Evolutionary conservation across 2,888 invertebrate genomes (phyloP), one percentile per base, ranked within the genome.

Genomic region (Clostera curtula): DNA sequence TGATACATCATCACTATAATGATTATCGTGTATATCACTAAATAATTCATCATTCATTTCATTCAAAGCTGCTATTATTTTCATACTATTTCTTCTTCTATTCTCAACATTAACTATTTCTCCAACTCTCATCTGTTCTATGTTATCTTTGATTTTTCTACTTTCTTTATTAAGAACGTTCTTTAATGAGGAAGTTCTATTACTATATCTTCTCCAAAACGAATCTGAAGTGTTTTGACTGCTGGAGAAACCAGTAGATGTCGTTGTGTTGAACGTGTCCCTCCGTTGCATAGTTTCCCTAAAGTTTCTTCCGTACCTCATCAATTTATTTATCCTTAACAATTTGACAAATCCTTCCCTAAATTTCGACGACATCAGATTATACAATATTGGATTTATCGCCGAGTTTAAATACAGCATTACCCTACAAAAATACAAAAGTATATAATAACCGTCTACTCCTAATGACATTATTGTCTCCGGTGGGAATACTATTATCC

Each of bases 381-480:
- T 96, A 74, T 96, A 96, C 26, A 96, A 79, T 53, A 96, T 93
- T 6, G 96, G 96, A 83, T 96, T 96, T 29, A 95, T 89, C 6
- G 95, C 95, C 24, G 95, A 95, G 72, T 96, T 96, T 27, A 95
- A 86, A 74, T 95, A 95, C 43, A 94, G 80, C 92, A 96, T 93
- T 28, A 95, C 90, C 44, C 96, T 88, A 60, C 92, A 92, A 73
- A 95, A 92, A 71, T 93, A 94, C 37, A 96, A 82, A 35, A 95
- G 80, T 64, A 90, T 91, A 73, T 92, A 94, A 70, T 93, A 96
- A 28, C 88, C 88, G 45, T 95, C 93, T 57, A 93, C 82, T 34
- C 95, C 93, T 54, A 95, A 84, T 24, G 87, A 72, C 63, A 83
- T 75, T 64, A 88, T 82, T 61, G 88, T 87, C 55, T 91, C 90